phyloP scores from a whole-genome alignment of 2,113 vertebrate genomes.

The Apodemus sylvaticus region DNA sequence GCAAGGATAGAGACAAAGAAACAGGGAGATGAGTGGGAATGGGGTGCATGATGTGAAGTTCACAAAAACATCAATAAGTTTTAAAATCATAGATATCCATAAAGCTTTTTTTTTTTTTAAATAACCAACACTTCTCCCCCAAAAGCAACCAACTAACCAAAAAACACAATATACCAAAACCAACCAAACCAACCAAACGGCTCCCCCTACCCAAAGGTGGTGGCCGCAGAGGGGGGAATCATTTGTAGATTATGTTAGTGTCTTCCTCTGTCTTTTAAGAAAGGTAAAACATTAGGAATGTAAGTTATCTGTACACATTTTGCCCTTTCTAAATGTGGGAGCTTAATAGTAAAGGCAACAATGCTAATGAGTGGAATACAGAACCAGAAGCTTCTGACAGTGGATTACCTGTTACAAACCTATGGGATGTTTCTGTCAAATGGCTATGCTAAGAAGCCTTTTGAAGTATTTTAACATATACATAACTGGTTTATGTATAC shows the following conservation, averaged over 20 bases:
- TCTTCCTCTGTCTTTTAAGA: slow-evolving; percentile 28
- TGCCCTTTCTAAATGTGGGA: not conserved
- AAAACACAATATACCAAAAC: too few species aligned
- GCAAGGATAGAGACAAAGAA: not conserved
- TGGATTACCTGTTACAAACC: slow-evolving; percentile 8
- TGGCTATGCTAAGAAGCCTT: slow-evolving; percentile 28
- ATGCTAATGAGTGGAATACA: slow-evolving; percentile 18
- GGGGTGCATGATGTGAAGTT: not conserved
- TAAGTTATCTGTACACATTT: not conserved
- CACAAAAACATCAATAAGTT: not conserved
- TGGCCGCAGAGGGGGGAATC: not conserved
- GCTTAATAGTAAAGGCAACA: slow-evolving; percentile 50
- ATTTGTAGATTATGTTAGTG: not conserved
- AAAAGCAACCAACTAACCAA: too few species aligned
- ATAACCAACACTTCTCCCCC: not conserved
- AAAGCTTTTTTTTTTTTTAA: too few species aligned
- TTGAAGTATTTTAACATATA: slow-evolving; percentile 18
- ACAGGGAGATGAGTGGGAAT: not conserved
- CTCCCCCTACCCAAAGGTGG: too few species aligned
- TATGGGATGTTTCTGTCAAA: slow-evolving; percentile 33
- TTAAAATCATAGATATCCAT: not conserved
- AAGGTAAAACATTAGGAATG: slow-evolving; percentile 30
- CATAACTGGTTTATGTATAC: not conserved
- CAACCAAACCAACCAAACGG: too few species aligned
- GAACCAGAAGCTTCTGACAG: slow-evolving; percentile 9